Conservation (phyloP, 2,888 invertebrate genomes). For the Drosophila gaucha region DNA sequence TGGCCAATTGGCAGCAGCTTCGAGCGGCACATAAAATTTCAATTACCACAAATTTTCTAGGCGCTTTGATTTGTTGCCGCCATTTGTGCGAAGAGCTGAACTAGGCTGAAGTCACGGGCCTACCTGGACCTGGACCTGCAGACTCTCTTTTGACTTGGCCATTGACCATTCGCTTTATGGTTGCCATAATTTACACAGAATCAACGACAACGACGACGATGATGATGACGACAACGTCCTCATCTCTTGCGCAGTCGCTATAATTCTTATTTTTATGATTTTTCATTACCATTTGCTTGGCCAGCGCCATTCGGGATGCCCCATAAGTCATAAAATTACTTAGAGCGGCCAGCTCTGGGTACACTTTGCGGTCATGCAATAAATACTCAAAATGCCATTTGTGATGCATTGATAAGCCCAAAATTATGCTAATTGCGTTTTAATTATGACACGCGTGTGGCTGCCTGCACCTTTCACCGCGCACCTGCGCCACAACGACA, state of each 20-base stretch:
- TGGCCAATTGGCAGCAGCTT: conserved; percentile 63
- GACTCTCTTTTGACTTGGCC: conserved; percentile 19
- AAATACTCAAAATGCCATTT: conserved; percentile 68
- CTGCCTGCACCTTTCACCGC: conserved; percentile 45
- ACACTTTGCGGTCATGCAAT: conserved; percentile 43
- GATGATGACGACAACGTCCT: conserved; percentile 13
- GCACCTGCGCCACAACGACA: conserved; percentile 19
- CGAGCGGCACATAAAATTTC: conserved; percentile 70
- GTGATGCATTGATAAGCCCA: conserved; percentile 73
- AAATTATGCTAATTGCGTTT: conserved; percentile 76
- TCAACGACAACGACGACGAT: conserved; percentile 36
- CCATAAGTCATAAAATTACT: conserved; percentile 74
- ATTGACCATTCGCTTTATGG: conserved; percentile 63
- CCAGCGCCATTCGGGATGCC: conserved; percentile 42
- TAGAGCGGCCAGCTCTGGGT: conserved; percentile 34
- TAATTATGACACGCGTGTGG: conserved; percentile 75
- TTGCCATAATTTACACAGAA: conserved; percentile 67
- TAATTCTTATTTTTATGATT: conserved; percentile 72
- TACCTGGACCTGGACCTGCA: conserved; percentile 27
- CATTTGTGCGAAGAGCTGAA: conserved; percentile 36
- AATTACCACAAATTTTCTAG: conserved; percentile 72
- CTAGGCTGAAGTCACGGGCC: conserved; percentile 13
- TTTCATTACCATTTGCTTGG: conserved; percentile 70
- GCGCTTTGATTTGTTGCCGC: conserved; percentile 70
- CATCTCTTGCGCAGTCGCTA: conserved; percentile 39